Base-by-base conservation (phyloP, 35 echinoderm and acorn worm genomes). In the Holothuria glaberrima region DNA sequence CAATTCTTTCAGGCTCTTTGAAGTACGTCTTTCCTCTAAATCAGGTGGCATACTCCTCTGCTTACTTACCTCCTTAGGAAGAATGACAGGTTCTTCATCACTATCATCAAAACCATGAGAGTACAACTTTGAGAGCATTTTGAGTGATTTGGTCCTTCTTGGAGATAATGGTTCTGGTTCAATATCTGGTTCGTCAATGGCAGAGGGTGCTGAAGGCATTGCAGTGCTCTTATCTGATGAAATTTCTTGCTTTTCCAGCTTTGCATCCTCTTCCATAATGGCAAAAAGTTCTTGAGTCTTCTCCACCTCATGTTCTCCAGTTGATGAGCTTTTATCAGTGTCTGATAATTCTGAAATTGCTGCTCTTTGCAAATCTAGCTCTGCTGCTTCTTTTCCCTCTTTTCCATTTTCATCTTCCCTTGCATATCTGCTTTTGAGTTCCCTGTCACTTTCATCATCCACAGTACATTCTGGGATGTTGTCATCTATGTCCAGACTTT, bases 241-340 rank as follows among this genome's bases (percentile, higher is more conserved):
- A 28, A 19, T 27, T 13, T 29, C 34, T 0, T 73, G 3, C 18
- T 29, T 48, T 9, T 25, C 21, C 2, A 9, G 9, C 19, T 35
- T 73, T 24, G 46, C 34, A 0, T 81, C 76, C 14, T 81, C 76
- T 30, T 84, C 80, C 6, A 58, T 57, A 36, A 84, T 84, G 24
- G 52, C 27, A 30, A 61, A 61, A 20, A 84, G 59, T 63, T 61
- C 59, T 58, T 34, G n/a, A 6, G n/a, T 36, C 56, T 48, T 33
- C 16, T 33, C 54, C 30, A 56, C 46, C 18, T 61, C 56, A 64
- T 84, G 61, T 36, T 84, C 80, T 61, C 80, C 80, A 31, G 80
- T 58, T 60, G 80, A 84, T 29, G 80, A 84, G 57, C 80, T 84
- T 33, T 84, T 31, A 38, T 61, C 57, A 13, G 56, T 58, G 18